Evolutionary conservation across 2,888 invertebrate genomes (phyloP), one percentile per base, ranked within the genome.

Genomic region (Cartodere bifasciata): DNA sequence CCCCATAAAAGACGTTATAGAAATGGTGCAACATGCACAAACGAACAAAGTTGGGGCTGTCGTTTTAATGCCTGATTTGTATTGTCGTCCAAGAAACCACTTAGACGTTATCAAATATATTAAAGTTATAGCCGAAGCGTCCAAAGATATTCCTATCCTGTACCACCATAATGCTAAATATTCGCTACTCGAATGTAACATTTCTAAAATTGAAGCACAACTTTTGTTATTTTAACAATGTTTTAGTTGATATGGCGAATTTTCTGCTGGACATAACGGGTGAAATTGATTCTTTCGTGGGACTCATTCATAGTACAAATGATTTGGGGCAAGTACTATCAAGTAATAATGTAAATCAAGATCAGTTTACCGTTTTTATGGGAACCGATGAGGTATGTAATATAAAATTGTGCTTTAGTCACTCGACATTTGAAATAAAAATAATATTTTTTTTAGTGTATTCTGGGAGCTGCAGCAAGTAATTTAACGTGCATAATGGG

Each of bases 161-260:
- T 84, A 84, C 50, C 85, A 87, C 48, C 83, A 85, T 48, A 75
- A 82, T 42, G 83, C 84, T 1, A 61, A 62, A 37, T 68, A 75
- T 53, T 75, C 72, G 24, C 70, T 70, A 32, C 71, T 83, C 15
- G 67, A 74, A 41, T 58, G 84, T 84, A 60, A 70, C n/a, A n/a
- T n/a, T n/a, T n/a, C n/a, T n/a, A n/a, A n/a, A n/a, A n/a, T n/a
- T n/a, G n/a, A n/a, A n/a, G n/a, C n/a, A n/a, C n/a, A n/a, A n/a
- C n/a, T n/a, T n/a, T 24, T 11, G 7, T 24, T 9, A 7, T 10
- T 7, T 7, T n/a, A n/a, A n/a, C n/a, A n/a, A n/a, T n/a, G n/a
- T n/a, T n/a, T 37, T 38, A 58, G 57, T 56, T 38, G 49, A 58
- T 37, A 50, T 58, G 43, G 48, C 50, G 13, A 43, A 47, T 35